Evolutionary conservation across 2,888 invertebrate species (phyloP).

Genomic region (Sesia bembeciformis): DNA sequence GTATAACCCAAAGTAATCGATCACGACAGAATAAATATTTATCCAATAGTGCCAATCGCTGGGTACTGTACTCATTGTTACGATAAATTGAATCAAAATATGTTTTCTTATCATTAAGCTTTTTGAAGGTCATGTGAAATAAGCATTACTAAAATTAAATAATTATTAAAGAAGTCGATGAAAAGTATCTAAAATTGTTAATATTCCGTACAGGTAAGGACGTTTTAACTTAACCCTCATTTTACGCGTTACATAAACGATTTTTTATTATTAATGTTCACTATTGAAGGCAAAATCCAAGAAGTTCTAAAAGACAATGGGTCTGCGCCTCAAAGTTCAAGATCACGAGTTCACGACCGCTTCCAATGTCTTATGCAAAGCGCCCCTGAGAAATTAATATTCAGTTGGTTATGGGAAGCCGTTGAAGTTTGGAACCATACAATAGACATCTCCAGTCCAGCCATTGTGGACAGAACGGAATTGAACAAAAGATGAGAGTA

Average conservation of each 20-base stretch:
- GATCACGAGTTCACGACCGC: background rate
- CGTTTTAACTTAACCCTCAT: background rate
- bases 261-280: background rate
- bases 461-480: background rate
- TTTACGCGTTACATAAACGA: background rate
- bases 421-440: background rate
- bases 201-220: background rate
- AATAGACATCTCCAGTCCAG: background rate
- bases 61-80: no score
- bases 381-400: constrained; percentile 1
- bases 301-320: constrained; percentile 5
- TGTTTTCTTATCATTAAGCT: no score
- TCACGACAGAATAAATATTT: no score
- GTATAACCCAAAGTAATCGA: no score
- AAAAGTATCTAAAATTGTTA: no score
- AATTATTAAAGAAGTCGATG: no score
- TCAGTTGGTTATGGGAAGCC: background rate
- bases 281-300: background rate
- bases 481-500: background rate
- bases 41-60: no score
- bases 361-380: constrained; percentile 2
- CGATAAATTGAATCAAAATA: no score
- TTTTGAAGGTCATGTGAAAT: no score
- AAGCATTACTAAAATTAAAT: no score
- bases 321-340: background rate